phyloP scores from a whole-genome alignment of 2,797 vertebrate species.

The Propithecus perrieri region DNA sequence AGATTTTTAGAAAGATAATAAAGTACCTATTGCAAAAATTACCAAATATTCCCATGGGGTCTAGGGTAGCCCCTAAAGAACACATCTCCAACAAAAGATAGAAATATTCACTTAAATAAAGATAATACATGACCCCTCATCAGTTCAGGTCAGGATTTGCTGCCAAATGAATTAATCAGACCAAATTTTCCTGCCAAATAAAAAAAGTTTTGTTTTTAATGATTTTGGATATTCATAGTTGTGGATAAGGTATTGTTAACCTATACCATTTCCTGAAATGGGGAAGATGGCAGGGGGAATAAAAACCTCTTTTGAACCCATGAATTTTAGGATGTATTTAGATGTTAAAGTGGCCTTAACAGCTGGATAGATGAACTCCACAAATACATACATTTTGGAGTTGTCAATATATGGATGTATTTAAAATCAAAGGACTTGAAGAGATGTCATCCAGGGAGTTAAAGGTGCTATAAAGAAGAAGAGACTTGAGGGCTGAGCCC shows the following conservation, averaged over 20 bases:
- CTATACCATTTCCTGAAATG: not conserved
- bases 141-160: not conserved
- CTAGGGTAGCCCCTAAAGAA: not conserved
- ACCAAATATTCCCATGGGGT: not conserved
- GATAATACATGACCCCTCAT: not conserved
- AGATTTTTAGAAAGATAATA: conserved; percentile 6
- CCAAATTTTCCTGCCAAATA: not conserved
- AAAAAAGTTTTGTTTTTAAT: not conserved
- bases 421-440: not conserved
- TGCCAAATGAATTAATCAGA: not conserved
- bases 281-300: not conserved
- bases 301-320: not conserved
- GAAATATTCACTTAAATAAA: not conserved
- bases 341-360: not conserved
- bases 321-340: not conserved
- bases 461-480: not conserved
- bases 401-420: not conserved
- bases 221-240: not conserved
- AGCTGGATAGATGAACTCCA: not conserved
- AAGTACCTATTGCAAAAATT: not conserved
- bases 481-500: not conserved
- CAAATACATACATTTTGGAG: not conserved
- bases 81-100: not conserved
- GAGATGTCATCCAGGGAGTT: not conserved
- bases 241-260: not conserved